Percentiles rank a stretch among this genome's conserved stretches.
Evolutionary conservation across 2,797 vertebrate genomes (phyloP).

Genomic region (Phrynocephalus vlangalii): DNA sequence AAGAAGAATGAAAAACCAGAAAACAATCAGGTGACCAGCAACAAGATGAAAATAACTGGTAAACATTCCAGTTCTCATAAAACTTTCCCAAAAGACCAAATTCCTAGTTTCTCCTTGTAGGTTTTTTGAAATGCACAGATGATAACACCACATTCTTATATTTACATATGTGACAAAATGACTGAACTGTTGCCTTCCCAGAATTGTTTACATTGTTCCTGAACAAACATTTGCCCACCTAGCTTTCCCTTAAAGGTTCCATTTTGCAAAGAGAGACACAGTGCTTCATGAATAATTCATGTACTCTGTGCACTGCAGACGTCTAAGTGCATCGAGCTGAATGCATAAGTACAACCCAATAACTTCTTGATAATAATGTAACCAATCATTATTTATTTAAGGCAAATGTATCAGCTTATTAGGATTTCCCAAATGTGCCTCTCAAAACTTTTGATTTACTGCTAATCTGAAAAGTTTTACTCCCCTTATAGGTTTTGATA

Average conservation of each 20-base stretch:
- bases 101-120: background rate
- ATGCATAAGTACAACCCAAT: background rate
- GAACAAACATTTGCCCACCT: background rate
- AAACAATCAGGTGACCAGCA: background rate
- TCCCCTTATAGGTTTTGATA: background rate
- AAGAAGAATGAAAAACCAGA: background rate
- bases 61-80: background rate
- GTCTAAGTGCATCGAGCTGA: background rate
- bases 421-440: background rate
- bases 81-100: background rate
- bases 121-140: background rate
- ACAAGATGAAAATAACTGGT: background rate
- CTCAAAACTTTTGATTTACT: background rate
- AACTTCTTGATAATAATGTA: background rate
- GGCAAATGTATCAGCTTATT: background rate
- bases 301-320: background rate
- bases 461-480: background rate
- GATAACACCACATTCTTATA: background rate
- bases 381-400: slow-evolving; percentile 20
- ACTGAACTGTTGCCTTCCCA: too few species aligned
- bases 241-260: background rate
- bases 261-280: slow-evolving; percentile 24
- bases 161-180: background rate
- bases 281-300: slow-evolving; percentile 12
- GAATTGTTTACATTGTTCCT: background rate